These are phyloP conservation scores for Pyxicephalus adspersus DNA, from an alignment of 2,113 vertebrate genomes.

Conservation along the genomic window DNA sequence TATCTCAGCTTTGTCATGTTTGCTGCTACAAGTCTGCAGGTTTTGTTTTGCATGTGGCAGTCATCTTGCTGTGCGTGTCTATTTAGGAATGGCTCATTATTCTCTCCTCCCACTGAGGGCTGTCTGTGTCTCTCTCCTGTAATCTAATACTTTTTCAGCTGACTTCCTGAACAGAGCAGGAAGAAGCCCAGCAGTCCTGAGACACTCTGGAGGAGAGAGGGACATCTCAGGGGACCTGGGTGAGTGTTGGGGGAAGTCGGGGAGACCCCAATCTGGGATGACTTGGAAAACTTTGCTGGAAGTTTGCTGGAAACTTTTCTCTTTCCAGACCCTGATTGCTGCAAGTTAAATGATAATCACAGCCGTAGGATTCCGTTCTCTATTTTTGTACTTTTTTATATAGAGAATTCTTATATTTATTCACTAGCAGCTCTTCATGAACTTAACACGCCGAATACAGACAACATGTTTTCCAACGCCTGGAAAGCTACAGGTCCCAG, in stretches of 20 bases:
- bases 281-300: neutral
- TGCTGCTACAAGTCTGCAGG: neutral
- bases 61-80: neutral
- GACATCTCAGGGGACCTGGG: neutral
- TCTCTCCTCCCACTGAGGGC: conserved; percentile 26
- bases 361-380: too few relatives aligned
- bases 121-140: conserved; percentile 24
- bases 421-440: too few relatives aligned
- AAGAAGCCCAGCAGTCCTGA: conserved; percentile 6
- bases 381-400: too few relatives aligned
- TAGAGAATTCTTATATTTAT: too few relatives aligned
- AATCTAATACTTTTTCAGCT: conserved; percentile 47
- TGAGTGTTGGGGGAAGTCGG: neutral
- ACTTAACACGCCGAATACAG: too few relatives aligned
- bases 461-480: neutral
- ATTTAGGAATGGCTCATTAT: conserved; percentile 8
- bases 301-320: neutral
- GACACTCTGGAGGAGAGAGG: neutral
- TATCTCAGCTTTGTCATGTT: neutral
- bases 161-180: conserved; percentile 47
- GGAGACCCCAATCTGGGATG: neutral
- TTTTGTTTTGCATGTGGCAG: conserved; percentile 9
- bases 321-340: neutral
- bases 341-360: too few relatives aligned
- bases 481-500: neutral